Evolutionary conservation across 2,888 invertebrate species (phyloP).

Genomic region (Philaethria dido): DNA sequence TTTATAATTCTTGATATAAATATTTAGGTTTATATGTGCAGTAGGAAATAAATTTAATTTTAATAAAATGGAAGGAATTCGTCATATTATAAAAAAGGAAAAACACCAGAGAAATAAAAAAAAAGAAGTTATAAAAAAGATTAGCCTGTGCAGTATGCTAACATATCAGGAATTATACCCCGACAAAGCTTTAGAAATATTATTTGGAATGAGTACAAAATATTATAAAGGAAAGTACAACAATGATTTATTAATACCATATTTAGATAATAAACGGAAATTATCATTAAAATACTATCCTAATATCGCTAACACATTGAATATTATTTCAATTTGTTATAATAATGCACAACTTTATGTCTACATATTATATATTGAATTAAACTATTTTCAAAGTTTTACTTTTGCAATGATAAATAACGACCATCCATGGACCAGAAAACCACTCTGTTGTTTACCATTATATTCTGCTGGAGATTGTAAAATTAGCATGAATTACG

Average conservation of each 20-base stretch:
- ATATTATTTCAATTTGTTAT: background rate
- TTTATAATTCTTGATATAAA: conserved; percentile 1
- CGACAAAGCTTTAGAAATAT: background rate
- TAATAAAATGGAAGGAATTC: background rate
- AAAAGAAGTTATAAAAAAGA: background rate
- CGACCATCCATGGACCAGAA: background rate
- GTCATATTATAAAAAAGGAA: background rate
- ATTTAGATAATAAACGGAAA: background rate
- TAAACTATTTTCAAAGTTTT: background rate
- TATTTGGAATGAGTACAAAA: background rate
- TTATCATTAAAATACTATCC: background rate
- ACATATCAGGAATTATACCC: background rate
- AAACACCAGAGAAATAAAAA: background rate
- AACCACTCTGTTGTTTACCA: background rate
- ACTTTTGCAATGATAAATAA: background rate
- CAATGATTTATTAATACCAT: background rate
- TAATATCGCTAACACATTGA: background rate
- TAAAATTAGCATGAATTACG: background rate
- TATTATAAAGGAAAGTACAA: background rate
- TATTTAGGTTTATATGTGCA: background rate
- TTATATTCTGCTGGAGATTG: background rate
- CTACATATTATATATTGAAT: background rate
- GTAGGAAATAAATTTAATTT: background rate
- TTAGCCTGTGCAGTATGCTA: background rate
- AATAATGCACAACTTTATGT: background rate